Conservation (phyloP, 2,113 vertebrate species). For the Lathamus discolor region DNA sequence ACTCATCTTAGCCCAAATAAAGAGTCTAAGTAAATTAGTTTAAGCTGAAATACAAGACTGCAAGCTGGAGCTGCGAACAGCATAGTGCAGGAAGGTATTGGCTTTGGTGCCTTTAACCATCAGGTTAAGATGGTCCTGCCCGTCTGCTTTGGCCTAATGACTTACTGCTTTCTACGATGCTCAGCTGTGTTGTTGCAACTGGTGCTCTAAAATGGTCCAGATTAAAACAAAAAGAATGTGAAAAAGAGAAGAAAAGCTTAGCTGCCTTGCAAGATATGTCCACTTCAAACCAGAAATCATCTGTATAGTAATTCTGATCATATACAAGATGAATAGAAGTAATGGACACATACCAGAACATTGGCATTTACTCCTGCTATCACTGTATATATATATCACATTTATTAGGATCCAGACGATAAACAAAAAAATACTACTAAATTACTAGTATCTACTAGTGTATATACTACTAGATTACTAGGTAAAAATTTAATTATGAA, state of each 20-base stretch:
- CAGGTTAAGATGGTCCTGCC: background rate
- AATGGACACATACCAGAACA: background rate
- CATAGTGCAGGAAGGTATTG: background rate
- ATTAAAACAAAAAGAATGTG: background rate
- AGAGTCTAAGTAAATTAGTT: background rate
- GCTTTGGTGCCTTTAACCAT: background rate
- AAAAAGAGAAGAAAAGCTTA: background rate
- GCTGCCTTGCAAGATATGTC: background rate
- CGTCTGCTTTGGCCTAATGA: background rate
- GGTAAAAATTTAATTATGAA: background rate
- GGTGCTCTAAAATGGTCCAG: background rate
- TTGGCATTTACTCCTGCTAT: background rate
- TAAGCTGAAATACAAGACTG: background rate
- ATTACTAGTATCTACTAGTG: background rate
- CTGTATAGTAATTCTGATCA: background rate
- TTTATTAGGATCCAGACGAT: background rate
- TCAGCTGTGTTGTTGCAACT: background rate
- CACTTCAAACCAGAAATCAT: background rate
- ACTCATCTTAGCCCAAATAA: background rate
- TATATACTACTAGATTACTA: background rate
- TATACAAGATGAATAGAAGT: background rate
- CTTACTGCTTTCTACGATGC: background rate
- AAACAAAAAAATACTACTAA: background rate
- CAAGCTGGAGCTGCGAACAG: background rate
- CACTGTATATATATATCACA: background rate